phyloP scores from a whole-genome alignment of 2,113 vertebrate species.

The Tamias sibiricus region DNA sequence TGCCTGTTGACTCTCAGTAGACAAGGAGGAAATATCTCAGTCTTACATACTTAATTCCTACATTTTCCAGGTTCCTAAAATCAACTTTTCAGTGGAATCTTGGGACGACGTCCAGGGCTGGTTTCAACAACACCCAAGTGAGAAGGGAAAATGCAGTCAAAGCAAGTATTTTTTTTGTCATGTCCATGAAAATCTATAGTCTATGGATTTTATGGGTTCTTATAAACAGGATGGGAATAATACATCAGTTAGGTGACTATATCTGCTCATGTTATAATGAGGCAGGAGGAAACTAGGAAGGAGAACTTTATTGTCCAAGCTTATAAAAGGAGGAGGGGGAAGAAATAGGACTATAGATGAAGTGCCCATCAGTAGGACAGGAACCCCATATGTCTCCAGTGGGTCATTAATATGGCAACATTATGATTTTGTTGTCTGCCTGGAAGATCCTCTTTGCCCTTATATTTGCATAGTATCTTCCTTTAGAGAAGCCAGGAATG shows the following conservation, averaged over 20 bases:
- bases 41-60: neutral
- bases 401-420: neutral
- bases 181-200: neutral
- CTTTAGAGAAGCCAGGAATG: neutral
- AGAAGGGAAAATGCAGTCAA: neutral
- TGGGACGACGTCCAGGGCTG: neutral
- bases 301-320: neutral
- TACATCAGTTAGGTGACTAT: neutral
- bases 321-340: neutral
- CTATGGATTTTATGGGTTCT: neutral
- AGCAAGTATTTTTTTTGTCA: neutral
- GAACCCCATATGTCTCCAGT: rapidly evolving
- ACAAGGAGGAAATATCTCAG: neutral
- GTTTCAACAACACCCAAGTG: neutral
- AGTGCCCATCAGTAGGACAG: neutral
- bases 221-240: neutral
- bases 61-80: neutral
- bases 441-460: neutral
- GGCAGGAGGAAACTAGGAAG: neutral
- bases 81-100: neutral
- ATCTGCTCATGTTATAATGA: neutral
- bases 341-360: rapidly evolving
- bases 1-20: neutral
- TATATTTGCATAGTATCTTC: rapidly evolving
- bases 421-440: neutral